A percentile compares a stretch with the other conserved stretches of the same genome.
phyloP scores from a whole-genome alignment of 2,797 vertebrate species.

The Todus mexicanus region DNA sequence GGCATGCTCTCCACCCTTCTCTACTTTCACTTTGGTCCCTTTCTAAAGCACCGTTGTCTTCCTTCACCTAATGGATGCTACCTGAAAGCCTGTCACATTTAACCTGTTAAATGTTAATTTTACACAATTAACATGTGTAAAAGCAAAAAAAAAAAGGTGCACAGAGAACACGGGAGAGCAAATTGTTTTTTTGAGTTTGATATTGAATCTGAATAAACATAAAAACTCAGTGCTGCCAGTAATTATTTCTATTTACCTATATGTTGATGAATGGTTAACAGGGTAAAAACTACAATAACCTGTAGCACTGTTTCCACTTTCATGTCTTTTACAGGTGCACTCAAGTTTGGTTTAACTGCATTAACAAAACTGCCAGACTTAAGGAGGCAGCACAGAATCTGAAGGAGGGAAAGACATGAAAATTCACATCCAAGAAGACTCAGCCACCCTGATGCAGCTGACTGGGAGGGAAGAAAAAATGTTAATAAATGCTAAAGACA shows the following conservation, averaged over 20 bases:
- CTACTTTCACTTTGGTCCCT: accelerated
- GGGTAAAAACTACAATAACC: neutral
- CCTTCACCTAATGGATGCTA: neutral
- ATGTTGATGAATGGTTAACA: neutral
- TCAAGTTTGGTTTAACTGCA: neutral
- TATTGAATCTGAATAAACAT: neutral
- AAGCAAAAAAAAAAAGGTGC: neutral
- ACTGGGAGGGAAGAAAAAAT: neutral
- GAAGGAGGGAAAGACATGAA: neutral
- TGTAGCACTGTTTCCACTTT: neutral
- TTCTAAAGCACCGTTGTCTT: neutral
- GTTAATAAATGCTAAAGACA: neutral
- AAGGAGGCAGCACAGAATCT: neutral
- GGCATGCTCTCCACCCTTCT: neutral
- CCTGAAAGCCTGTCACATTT: neutral
- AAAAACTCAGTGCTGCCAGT: neutral
- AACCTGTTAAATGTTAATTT: neutral
- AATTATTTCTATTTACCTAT: slow-evolving; percentile 37
- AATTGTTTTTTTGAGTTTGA: neutral
- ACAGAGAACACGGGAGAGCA: neutral
- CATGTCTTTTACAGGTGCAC: neutral
- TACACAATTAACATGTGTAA: neutral
- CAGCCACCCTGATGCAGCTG: neutral
- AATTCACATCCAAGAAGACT: neutral
- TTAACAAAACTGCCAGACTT: neutral